Conservation (phyloP, 1,140 invertebrate species). For the Nasonia longicornis region DNA sequence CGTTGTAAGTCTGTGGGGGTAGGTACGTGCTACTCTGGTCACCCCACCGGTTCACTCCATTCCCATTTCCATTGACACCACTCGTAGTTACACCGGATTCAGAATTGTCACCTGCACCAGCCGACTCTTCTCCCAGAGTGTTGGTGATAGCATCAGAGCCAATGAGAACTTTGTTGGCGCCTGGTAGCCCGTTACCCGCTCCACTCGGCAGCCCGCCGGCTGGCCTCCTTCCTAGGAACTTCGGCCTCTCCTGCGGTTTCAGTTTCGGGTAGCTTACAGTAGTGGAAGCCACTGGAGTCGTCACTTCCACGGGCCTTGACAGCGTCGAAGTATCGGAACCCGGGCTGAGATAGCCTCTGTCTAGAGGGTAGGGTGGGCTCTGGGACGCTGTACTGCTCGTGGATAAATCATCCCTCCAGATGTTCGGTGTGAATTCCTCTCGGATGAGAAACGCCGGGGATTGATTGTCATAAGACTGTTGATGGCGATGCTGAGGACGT, state of each 20-base stretch:
- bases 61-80: background rate
- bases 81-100: background rate
- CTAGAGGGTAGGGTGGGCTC: background rate
- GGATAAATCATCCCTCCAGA: background rate
- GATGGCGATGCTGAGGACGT: background rate
- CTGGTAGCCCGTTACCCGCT: constrained; percentile 53
- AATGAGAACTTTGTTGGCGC: constrained; percentile 46
- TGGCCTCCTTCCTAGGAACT: constrained; percentile 40
- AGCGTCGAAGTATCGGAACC: background rate
- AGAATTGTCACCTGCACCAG: background rate
- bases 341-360: background rate
- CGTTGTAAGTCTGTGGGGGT: background rate
- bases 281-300: background rate
- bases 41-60: background rate
- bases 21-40: background rate
- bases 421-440: background rate
- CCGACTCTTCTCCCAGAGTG: background rate
- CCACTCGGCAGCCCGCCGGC: constrained; percentile 52
- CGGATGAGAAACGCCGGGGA: background rate
- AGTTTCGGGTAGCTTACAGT: background rate
- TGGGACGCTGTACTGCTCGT: background rate
- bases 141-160: constrained; percentile 20
- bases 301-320: background rate
- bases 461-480: background rate
- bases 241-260: background rate